Base-by-base conservation (phyloP, 2,888 invertebrate species). In the Cryptus armator region DNA sequence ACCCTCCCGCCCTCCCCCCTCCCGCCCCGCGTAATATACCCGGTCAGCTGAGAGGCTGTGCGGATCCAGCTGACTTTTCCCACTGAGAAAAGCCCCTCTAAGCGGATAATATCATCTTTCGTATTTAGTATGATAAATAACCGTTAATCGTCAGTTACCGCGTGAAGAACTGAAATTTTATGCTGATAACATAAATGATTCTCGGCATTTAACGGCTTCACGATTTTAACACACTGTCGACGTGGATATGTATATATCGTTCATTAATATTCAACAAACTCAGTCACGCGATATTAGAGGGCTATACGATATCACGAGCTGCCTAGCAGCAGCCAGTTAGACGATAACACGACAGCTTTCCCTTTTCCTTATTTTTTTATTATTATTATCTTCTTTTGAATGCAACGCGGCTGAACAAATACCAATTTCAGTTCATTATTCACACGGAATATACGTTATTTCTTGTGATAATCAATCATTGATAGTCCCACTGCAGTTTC, bases 221-320 rank as follows among this genome's bases (percentile, higher is more conserved):
- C 46, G 29, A 37, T 80, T 85, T 68, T 62, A 71, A 24, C 64
- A 62, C 24, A 56, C 37, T 29, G 67, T 9, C n/a, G 16, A 44
- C 16, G 66, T 68, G 24, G 43, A 70, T 71, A 37, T 6, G 37
- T 37, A 37, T 37, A 37, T 48, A 66, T 66, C 72, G 43, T 32
- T 59, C 67, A 85, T 85, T 82, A 82, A 85, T 82, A 85, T 85
- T 85, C 82, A 79, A 82, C 85, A 62, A 67, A 76, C 46, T 29
- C 46, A 59, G 82, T 82, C 85, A 85, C 85, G 85, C 82, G 82
- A 85, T 80, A 72, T 79, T 19, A 71, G 24, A 80, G 79, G 71
- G 48, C 43, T 24, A 66, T 29, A 44, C 67, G n/a, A 59, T 19
- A 68, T 44, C 46, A 62, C 51, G 29, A 24, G 32, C 19, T 53